A percentile compares a stretch with the other conserved stretches of the same genome.
phyloP scores from a whole-genome alignment of 2,888 invertebrate genomes.

The Ganaspis brasiliensis region DNA sequence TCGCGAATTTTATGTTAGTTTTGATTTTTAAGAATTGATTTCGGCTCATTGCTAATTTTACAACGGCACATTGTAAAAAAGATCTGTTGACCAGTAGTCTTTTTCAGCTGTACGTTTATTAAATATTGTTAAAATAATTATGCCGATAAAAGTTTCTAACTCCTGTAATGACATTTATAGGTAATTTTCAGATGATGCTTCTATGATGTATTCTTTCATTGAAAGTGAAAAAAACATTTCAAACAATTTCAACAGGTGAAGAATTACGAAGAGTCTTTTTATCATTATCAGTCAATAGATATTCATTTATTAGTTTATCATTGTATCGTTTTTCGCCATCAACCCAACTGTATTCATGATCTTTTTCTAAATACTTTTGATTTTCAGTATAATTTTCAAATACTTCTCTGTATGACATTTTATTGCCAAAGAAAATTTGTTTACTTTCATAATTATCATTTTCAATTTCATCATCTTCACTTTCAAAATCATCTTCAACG shows the following conservation, averaged over 20 bases:
- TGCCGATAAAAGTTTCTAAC: conserved; percentile 42
- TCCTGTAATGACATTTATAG: conserved; percentile 20
- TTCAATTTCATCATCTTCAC: neutral
- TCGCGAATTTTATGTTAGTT: conserved; percentile 34
- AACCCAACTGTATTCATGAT: too few relatives aligned
- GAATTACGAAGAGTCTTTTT: neutral
- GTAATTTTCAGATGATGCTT: neutral
- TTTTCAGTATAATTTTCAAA: too few relatives aligned
- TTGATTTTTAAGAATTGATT: conserved; percentile 41
- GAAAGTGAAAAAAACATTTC: conserved; percentile 1
- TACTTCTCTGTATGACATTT: too few relatives aligned
- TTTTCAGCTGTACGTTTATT: conserved; percentile 29
- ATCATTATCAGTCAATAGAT: conserved; percentile 5
- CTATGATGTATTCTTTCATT: conserved; percentile 1
- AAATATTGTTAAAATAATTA: conserved; percentile 44
- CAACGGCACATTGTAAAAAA: conserved; percentile 37
- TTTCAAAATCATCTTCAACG: neutral
- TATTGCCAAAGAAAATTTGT: too few relatives aligned
- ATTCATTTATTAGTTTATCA: neutral
- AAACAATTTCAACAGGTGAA: neutral
- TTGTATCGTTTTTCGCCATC: too few relatives aligned
- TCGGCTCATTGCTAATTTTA: conserved; percentile 36
- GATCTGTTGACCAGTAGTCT: conserved; percentile 45
- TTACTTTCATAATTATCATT: too few relatives aligned
- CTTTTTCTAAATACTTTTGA: too few relatives aligned